Evolutionary conservation across 2,113 vertebrate species (phyloP).

Genomic region (Rhegmatorhina hoffmannsi): DNA sequence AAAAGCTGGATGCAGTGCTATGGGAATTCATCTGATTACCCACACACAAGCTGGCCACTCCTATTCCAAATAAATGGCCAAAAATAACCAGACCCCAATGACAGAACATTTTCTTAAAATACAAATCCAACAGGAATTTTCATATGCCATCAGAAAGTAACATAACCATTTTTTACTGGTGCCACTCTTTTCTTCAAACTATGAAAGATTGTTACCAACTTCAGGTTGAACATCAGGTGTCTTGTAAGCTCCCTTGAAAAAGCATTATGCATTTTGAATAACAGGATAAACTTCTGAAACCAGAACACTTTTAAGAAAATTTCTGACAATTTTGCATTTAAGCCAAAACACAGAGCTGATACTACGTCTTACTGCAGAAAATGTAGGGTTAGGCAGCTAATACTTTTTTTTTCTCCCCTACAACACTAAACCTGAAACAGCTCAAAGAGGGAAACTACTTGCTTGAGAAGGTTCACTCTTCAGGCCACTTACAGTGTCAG

Average conservation of each 20-base stretch:
- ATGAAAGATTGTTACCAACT: not conserved
- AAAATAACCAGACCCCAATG: not conserved
- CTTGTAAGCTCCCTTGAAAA: not conserved
- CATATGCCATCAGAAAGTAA: not conserved
- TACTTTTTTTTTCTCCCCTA: not conserved
- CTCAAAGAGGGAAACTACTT: not conserved
- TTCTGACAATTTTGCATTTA: not conserved
- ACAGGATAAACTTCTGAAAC: not conserved
- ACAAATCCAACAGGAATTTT: not conserved
- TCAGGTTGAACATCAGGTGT: not conserved
- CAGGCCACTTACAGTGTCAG: not conserved
- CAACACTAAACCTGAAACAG: not conserved
- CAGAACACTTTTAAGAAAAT: not conserved
- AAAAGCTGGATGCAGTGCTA: not conserved
- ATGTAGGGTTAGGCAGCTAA: not conserved
- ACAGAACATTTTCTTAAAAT: not conserved
- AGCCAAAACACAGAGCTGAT: not conserved
- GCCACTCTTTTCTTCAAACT: not conserved
- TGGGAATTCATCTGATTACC: not conserved
- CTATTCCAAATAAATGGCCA: not conserved
- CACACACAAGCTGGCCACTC: not conserved
- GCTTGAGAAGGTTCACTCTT: constrained; percentile 1
- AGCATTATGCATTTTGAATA: not conserved
- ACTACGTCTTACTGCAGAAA: not conserved
- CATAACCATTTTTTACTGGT: rapidly evolving